phyloP scores from a whole-genome alignment of 1,140 invertebrate genomes.

The Drosophila littoralis region DNA sequence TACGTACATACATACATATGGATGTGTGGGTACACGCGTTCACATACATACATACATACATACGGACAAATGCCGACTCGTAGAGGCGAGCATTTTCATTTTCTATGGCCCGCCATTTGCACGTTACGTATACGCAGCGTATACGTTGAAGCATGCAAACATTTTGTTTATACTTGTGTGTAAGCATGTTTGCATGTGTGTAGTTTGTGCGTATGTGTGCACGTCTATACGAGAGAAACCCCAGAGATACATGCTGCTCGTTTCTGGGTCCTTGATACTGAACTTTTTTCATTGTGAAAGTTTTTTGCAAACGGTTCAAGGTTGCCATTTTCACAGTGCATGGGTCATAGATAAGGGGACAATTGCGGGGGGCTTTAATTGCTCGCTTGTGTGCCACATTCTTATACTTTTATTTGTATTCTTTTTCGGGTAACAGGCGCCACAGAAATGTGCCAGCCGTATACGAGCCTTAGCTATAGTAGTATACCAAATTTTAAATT shows the following conservation, averaged over 20 bases:
- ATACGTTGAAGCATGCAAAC: constrained; percentile 64
- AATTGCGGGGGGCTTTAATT: constrained; percentile 14
- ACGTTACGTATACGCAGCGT: constrained; percentile 75
- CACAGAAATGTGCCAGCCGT: constrained; percentile 30
- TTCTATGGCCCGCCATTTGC: constrained; percentile 41
- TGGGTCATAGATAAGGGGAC: not conserved
- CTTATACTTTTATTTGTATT: constrained; percentile 13
- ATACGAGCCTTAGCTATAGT: not conserved
- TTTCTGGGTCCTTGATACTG: constrained; percentile 79
- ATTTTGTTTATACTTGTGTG: constrained; percentile 35
- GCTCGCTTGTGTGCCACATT: constrained; percentile 33
- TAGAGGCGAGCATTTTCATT: constrained; percentile 23
- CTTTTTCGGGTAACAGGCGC: constrained; percentile 62
- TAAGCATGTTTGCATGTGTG: not conserved
- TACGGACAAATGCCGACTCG: not conserved
- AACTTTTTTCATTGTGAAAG: constrained; percentile 82
- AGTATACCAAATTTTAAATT: constrained; percentile 18
- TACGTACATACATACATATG: constrained; percentile 7
- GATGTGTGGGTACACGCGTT: not conserved
- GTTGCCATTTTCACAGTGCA: constrained; percentile 53
- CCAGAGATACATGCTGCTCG: constrained; percentile 53
- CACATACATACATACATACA: not conserved
- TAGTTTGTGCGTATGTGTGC: not conserved
- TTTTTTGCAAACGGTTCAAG: constrained; percentile 78
- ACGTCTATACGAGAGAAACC: not conserved